Percentiles rank a stretch among this genome's conserved stretches.
phyloP scores from a whole-genome alignment of 2,888 invertebrate species.

The Agrilus cyanescens region DNA sequence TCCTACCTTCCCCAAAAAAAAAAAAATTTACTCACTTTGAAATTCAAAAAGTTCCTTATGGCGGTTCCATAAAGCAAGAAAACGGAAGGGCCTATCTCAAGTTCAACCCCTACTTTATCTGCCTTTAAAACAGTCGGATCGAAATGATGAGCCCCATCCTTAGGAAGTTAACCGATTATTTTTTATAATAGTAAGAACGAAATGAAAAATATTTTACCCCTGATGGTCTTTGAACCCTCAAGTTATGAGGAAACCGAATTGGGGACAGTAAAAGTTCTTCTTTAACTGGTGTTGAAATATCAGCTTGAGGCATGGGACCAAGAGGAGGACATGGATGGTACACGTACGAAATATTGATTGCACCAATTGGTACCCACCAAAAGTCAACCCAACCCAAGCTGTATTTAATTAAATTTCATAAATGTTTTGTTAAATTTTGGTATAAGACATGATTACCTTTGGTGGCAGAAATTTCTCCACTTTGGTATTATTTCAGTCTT shows the following conservation, averaged over 20 bases:
- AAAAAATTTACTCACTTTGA: slow-evolving; percentile 44
- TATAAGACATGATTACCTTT: slow-evolving; percentile 33
- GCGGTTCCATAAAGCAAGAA: slow-evolving; percentile 86
- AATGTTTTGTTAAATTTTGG: neutral
- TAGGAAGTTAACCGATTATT: slow-evolving; percentile 14
- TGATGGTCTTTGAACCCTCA: slow-evolving; percentile 28
- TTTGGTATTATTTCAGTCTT: slow-evolving; percentile 45
- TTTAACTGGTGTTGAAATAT: slow-evolving; percentile 88
- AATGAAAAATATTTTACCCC: slow-evolving; percentile 16
- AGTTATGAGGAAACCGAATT: slow-evolving; percentile 74
- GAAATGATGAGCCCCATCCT: slow-evolving; percentile 61
- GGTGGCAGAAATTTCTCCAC: slow-evolving; percentile 75
- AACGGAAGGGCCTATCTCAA: slow-evolving; percentile 91
- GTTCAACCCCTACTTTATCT: slow-evolving; percentile 82
- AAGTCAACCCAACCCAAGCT: slow-evolving; percentile 85
- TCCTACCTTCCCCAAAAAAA: neutral
- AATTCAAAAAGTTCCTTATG: slow-evolving; percentile 75
- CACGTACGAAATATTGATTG: slow-evolving; percentile 78
- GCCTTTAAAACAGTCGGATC: slow-evolving; percentile 77
- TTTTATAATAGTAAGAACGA: neutral
- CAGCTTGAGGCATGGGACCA: slow-evolving; percentile 79
- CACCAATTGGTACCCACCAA: slow-evolving; percentile 91
- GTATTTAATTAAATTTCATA: slow-evolving; percentile 10
- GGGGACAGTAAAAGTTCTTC: slow-evolving; percentile 87
- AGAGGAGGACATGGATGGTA: slow-evolving; percentile 88